phyloP scores from a whole-genome alignment of 1,140 invertebrate species.

The Diabrotica virgifera region DNA sequence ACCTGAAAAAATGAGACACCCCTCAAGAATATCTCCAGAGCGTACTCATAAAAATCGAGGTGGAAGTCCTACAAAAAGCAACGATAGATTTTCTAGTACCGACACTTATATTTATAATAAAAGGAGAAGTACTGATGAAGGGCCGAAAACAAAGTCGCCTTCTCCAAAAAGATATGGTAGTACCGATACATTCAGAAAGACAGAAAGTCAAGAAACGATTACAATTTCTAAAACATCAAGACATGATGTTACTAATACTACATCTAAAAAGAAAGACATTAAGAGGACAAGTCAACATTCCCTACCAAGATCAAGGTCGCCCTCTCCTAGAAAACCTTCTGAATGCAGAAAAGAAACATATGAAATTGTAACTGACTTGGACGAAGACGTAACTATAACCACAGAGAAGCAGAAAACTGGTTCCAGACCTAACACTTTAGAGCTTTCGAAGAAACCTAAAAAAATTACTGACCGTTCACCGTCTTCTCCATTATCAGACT shows the following conservation, averaged over 20 bases:
- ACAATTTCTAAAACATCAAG: constrained; percentile 8
- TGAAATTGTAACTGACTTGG: constrained; percentile 36
- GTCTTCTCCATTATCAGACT: constrained; percentile 29
- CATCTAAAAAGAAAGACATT: constrained; percentile 23
- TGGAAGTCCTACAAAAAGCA: constrained; percentile 33
- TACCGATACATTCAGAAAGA: constrained; percentile 4
- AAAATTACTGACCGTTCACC: constrained; percentile 35
- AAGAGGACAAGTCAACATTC: constrained; percentile 30
- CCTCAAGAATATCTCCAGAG: constrained; percentile 38
- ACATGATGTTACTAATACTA: constrained; percentile 7
- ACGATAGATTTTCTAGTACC: constrained; percentile 34
- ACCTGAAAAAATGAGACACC: constrained; percentile 51
- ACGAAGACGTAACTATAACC: constrained; percentile 23
- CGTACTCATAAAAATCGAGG: constrained; percentile 30
- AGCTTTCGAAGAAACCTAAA: constrained; percentile 30
- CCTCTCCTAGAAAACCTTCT: constrained; percentile 34
- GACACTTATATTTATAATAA: constrained; percentile 43
- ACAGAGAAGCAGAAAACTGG: constrained; percentile 7
- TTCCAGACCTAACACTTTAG: constrained; percentile 28
- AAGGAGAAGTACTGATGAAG: constrained; percentile 37
- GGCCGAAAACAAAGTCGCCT: constrained; percentile 11
- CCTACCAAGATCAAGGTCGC: constrained; percentile 32
- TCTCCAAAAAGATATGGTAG: constrained; percentile 13
- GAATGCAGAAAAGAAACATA: constrained; percentile 31
- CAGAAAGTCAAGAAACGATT: constrained; percentile 9